A percentile compares a stretch with the other conserved stretches of the same genome.
Conservation (phyloP, 1,140 invertebrate genomes). For the Drosophila navojoa region DNA sequence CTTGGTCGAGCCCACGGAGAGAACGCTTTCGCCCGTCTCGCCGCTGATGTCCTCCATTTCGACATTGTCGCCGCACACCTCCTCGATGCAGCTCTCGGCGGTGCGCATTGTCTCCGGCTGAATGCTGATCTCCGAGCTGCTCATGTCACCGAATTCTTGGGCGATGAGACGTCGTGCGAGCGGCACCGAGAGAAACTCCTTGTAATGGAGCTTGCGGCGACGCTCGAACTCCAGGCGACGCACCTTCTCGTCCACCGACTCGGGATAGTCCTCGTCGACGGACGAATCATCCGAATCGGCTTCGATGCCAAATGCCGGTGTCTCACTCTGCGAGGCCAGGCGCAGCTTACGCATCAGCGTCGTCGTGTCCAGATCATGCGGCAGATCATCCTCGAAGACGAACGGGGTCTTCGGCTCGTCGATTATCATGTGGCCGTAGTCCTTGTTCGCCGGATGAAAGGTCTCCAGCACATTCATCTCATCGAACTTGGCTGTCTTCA, state of each 20-base stretch:
- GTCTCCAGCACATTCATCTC: constrained; percentile 66
- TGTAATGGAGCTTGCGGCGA: constrained; percentile 64
- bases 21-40: too few relatives aligned
- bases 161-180: constrained; percentile 58
- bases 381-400: constrained; percentile 86
- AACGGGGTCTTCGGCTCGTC: constrained; percentile 99
- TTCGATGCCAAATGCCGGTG: constrained; percentile 63
- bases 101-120: background rate
- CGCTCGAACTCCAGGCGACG: constrained; percentile 60
- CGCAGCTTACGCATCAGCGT: constrained; percentile 88
- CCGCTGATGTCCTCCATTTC: background rate
- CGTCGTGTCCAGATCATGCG: constrained; percentile 89
- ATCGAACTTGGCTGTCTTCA: constrained; percentile 66
- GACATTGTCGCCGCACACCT: background rate
- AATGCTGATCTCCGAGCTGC: constrained; percentile 8
- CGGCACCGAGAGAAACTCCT: constrained; percentile 55
- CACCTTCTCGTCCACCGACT: constrained; percentile 59
- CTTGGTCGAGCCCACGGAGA: too few relatives aligned
- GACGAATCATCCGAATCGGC: constrained; percentile 65
- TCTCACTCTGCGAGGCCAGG: constrained; percentile 41
- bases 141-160: constrained; percentile 46
- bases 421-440: constrained; percentile 99
- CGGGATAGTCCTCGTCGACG: constrained; percentile 63
- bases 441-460: constrained; percentile 84
- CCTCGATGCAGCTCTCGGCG: constrained; percentile 7